phyloP scores from a whole-genome alignment of 1,140 invertebrate species.

The Colletes latitarsis region DNA sequence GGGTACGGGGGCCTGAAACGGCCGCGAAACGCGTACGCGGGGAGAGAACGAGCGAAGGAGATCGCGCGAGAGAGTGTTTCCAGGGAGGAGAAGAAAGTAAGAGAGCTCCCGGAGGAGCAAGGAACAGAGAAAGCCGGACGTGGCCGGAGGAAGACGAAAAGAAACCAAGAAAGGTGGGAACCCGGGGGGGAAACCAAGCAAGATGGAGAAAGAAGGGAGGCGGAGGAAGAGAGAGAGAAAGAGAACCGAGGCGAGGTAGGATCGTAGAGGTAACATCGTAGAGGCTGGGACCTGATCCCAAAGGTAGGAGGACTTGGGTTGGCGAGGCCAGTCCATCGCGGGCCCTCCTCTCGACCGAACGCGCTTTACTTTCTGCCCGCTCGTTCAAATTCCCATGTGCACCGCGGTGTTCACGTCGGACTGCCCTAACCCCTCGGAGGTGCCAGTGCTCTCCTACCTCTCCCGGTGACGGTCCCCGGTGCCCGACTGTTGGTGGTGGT shows the following conservation, averaged over 20 bases:
- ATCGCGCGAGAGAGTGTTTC: constrained; percentile 10
- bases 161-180: constrained; percentile 46
- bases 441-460: constrained; percentile 32
- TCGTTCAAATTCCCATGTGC: constrained; percentile 76
- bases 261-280: constrained; percentile 78
- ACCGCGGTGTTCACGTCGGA: constrained; percentile 53
- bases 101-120: neutral
- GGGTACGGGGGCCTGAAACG: constrained; percentile 10
- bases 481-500: constrained; percentile 7
- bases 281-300: constrained; percentile 79
- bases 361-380: constrained; percentile 74
- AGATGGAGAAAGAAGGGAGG: constrained; percentile 42
- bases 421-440: constrained; percentile 50
- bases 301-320: constrained; percentile 77
- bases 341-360: constrained; percentile 80
- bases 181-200: constrained; percentile 10
- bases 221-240: constrained; percentile 44
- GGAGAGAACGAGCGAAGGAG: constrained; percentile 44
- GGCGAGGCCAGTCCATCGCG: constrained; percentile 80
- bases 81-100: neutral
- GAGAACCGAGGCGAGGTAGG: constrained; percentile 65
- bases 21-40: constrained; percentile 14
- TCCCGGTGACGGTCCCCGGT: constrained; percentile 21
- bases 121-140: constrained; percentile 2
- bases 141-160: constrained; percentile 32